Evolutionary conservation across 2,113 vertebrate genomes (phyloP).

Genomic region (human): GRCh38 chr18:7272501-7273000

Average conservation of each 20-base stretch:
- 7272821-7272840: no score
- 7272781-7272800: not conserved
- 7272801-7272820: not conserved
- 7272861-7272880: not conserved
- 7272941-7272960: not conserved
- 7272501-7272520: not conserved
- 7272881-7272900: not conserved
- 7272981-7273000: not conserved
- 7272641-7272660: not conserved
- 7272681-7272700: not conserved
- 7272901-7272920: not conserved
- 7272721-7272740: not conserved
- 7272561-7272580: slow-evolving; percentile 64
- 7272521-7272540: slow-evolving; percentile 37
- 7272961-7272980: not conserved
- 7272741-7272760: slow-evolving; percentile 11
- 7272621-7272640: slow-evolving; percentile 11
- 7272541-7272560: slow-evolving; percentile 14
- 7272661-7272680: not conserved
- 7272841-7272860: not conserved
- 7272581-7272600: slow-evolving; percentile 59
- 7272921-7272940: no score
- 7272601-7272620: slow-evolving; percentile 33
- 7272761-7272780: not conserved
- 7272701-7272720: not conserved